These are phyloP conservation scores for Coregonus sp. DNA, from an alignment of 2,797 vertebrate genomes.

Conservation along the genomic window DNA sequence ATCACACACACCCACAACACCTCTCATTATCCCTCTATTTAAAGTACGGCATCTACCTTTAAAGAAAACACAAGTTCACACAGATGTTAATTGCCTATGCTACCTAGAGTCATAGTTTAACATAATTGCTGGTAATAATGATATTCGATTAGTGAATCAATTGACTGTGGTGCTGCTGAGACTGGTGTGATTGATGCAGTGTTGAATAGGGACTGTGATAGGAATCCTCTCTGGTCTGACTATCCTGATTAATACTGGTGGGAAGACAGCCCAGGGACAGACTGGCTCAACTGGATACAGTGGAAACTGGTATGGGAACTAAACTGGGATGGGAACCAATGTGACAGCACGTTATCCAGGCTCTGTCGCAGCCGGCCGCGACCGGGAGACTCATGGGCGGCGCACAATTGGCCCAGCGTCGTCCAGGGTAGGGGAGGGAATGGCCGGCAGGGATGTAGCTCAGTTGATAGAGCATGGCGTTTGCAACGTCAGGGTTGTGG, in stretches of 20 bases:
- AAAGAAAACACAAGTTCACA: slow-evolving; percentile 5
- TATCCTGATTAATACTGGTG: background rate
- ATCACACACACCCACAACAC: background rate
- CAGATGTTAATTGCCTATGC: slow-evolving; percentile 62
- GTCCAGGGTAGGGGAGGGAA: too few species aligned
- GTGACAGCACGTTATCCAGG: background rate
- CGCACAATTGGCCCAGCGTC: too few species aligned
- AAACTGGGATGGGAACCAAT: background rate
- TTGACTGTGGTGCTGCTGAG: slow-evolving; percentile 64
- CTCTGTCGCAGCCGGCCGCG: too few species aligned
- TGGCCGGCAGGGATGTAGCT: too few species aligned
- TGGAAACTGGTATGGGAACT: background rate
- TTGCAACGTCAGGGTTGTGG: too few species aligned
- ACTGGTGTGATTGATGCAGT: slow-evolving; percentile 66
- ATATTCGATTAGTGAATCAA: slow-evolving; percentile 71
- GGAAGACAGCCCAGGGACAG: background rate
- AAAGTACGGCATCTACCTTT: slow-evolving; percentile 12
- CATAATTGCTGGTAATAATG: slow-evolving; percentile 70
- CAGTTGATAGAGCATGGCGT: too few species aligned
- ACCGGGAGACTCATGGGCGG: too few species aligned
- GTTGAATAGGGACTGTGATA: slow-evolving; percentile 37
- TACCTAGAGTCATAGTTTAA: slow-evolving; percentile 60
- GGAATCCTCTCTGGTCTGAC: background rate
- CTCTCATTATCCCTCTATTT: background rate
- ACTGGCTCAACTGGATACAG: background rate